These are phyloP conservation scores for Panagrolaimus sp. DNA, from an alignment of 1,140 invertebrate genomes.

Conservation along the genomic window DNA sequence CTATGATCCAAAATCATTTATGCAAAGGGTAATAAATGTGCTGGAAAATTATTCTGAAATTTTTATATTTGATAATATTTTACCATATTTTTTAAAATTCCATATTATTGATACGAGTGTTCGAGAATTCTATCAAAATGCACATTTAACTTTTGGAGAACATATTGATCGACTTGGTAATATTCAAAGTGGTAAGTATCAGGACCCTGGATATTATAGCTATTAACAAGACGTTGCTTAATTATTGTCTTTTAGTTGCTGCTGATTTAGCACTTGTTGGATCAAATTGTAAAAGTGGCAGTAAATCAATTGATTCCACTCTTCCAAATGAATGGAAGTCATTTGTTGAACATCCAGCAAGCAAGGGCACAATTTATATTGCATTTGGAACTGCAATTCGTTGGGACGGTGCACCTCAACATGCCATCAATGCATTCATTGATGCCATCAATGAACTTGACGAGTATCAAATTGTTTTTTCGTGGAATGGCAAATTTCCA, in stretches of 20 bases:
- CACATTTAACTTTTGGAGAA: not conserved
- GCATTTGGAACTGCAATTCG: constrained; percentile 36
- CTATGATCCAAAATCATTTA: no score
- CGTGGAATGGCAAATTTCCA: not conserved
- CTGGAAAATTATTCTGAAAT: not conserved
- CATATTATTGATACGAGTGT: not conserved
- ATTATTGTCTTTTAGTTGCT: not conserved
- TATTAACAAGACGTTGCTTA: no score
- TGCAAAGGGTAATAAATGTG: no score
- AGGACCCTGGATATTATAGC: no score
- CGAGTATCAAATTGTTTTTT: constrained; percentile 8
- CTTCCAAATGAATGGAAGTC: not conserved
- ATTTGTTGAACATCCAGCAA: not conserved
- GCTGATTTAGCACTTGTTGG: not conserved
- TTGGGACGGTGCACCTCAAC: constrained; percentile 32
- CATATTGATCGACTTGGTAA: not conserved
- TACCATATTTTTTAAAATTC: not conserved
- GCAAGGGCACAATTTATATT: constrained; percentile 36
- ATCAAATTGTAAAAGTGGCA: not conserved
- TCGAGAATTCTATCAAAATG: not conserved
- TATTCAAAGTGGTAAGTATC: no score
- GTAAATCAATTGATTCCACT: not conserved
- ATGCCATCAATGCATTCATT: constrained; percentile 5
- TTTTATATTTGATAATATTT: not conserved
- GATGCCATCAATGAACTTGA: not conserved